Percentiles rank a stretch among this genome's conserved stretches.
Evolutionary conservation across 1,140 invertebrate genomes (phyloP).

Genomic region (Anastrepha ludens): DNA sequence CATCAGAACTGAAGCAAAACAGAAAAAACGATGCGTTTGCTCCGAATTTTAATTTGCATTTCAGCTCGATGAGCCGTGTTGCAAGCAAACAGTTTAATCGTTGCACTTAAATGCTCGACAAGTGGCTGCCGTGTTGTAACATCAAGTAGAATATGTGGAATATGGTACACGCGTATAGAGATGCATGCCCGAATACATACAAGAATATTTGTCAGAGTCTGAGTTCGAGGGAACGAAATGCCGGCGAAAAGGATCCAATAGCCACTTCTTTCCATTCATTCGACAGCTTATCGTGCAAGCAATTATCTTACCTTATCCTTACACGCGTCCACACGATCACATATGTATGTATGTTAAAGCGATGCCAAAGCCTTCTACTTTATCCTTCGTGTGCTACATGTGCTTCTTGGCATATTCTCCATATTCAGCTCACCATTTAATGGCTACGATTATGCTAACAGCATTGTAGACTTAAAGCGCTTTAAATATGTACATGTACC

Average conservation of each 20-base stretch:
- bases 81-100: constrained; percentile 50
- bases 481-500: background rate
- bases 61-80: constrained; percentile 46
- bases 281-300: constrained; percentile 12
- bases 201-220: background rate
- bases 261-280: background rate
- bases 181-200: background rate
- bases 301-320: constrained; percentile 19
- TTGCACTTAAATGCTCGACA: constrained; percentile 49
- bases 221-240: background rate
- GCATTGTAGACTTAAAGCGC: constrained; percentile 22
- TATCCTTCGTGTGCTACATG: background rate
- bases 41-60: constrained; percentile 51
- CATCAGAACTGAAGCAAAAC: background rate
- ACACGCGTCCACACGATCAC: background rate
- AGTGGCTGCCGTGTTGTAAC: constrained; percentile 18
- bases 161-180: background rate
- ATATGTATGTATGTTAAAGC: background rate
- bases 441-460: constrained; percentile 43
- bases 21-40: background rate
- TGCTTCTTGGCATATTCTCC: constrained; percentile 13
- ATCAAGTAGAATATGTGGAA: background rate
- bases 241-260: background rate
- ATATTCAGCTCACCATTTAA: background rate
- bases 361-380: background rate